Evolutionary conservation across 53 echinoderm and acorn worm genomes (phyloP), one percentile per base, ranked within the genome.

Genomic region (Echinarachnius parma): DNA sequence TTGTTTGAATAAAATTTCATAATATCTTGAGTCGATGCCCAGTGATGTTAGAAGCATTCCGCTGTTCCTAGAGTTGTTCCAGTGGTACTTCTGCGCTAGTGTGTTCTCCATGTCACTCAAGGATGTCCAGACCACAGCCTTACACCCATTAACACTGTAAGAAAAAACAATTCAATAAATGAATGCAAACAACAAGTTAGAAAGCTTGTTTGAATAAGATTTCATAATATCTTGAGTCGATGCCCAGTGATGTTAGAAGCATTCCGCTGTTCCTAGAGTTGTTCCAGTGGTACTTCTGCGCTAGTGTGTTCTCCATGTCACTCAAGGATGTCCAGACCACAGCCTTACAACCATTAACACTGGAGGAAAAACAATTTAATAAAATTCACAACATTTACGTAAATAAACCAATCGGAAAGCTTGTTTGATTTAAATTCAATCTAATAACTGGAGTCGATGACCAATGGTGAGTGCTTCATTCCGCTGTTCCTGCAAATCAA

Each of bases 161-260:
- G n/a, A n/a, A n/a, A n/a, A n/a, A n/a, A n/a, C n/a, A n/a, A n/a
- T n/a, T n/a, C n/a, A n/a, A n/a, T n/a, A n/a, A n/a, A n/a, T n/a
- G n/a, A n/a, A n/a, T n/a, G n/a, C n/a, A n/a, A n/a, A n/a, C n/a
- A n/a, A n/a, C n/a, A n/a, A n/a, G n/a, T n/a, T n/a, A n/a, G n/a
- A n/a, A n/a, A n/a, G n/a, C n/a, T n/a, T n/a, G n/a, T n/a, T n/a
- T n/a, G n/a, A n/a, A n/a, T n/a, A n/a, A n/a, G n/a, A n/a, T 95
- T 75, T 91, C 96, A 59, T 91, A 91, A 75, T 95, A 91, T 55
- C 95, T 82, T 46, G 90, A 84, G 50, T 94, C 95, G 15, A 94
- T 80, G 5, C 91, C 96, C 4, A 91, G 87, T 2, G 96, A 91
- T 21, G 62, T 75, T 25, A 91, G 81, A 4, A 95, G 80, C 21